Evolutionary conservation across 2,888 invertebrate genomes (phyloP), one percentile per base, ranked within the genome.

Genomic region (Ferdinandea cuprea): DNA sequence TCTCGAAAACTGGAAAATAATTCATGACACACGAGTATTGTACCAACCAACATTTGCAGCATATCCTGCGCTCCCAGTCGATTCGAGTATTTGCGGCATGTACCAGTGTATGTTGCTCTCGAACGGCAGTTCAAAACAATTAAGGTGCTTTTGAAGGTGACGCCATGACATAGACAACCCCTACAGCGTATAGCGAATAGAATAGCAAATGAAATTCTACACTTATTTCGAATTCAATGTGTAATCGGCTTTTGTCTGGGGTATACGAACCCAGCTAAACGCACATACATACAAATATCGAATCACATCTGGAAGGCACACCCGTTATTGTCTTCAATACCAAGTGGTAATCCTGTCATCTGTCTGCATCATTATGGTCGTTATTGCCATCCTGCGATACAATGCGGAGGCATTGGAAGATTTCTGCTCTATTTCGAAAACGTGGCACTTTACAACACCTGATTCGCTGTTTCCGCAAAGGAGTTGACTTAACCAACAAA

Each of bases 171-270:
- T 13, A 5, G 25, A 3, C 25, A 40, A 37, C 40, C 37, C 13
- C 13, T 9, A 8, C 13, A 35, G 17, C 50, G 15, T n/a, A n/a
- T n/a, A n/a, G n/a, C n/a, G n/a, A n/a, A n/a, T n/a, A 25, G 30
- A 21, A 30, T 17, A 21, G 1, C 11, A 35, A 50, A 56, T 11
- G 50, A 69, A 63, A 69, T 69, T 63, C 59, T 13, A 15, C 69
- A 30, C 13, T 15, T 30, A 59, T 50, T 76, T 35, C 21, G 19
- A 58, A 63, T 63, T 50, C 44, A 28, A 48, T 58, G 21, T 68
- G 58, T 76, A 80, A 76, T 80, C 80, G 80, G 74, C 76, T 76
- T 68, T 54, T 69, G 68, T 63, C 44, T 61, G 61, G 35, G 68
- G 61, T 42, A 68, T 42, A 40, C 28, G 58, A 63, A 54, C 32